Conservation (phyloP, 1,140 invertebrate species). For the Lucilia cuprina region DNA sequence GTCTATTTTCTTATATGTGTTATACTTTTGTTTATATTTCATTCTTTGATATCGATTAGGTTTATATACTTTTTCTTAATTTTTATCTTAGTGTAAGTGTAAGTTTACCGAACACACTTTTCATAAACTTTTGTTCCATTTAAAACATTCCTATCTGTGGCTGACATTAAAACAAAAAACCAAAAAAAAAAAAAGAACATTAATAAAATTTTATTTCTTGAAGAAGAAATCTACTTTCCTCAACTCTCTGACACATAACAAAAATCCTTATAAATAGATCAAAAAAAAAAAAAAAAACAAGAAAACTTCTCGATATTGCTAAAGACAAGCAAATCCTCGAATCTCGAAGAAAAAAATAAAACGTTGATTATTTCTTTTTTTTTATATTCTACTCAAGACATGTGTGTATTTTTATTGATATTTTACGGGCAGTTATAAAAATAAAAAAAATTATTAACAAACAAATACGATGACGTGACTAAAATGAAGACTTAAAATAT, state of each 20-base stretch:
- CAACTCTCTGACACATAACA: background rate
- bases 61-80: background rate
- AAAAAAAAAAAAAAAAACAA: too few relatives aligned
- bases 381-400: background rate
- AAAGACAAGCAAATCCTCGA: background rate
- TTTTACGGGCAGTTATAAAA: conserved; percentile 1
- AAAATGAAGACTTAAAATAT: background rate
- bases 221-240: background rate
- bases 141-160: background rate
- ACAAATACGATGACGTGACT: conserved; percentile 17
- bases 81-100: background rate
- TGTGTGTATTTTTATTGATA: conserved; percentile 9
- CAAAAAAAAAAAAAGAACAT: background rate
- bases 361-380: background rate
- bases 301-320: too few relatives aligned
- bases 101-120: background rate
- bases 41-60: too few relatives aligned
- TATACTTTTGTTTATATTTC: too few relatives aligned
- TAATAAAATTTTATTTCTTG: background rate
- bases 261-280: background rate
- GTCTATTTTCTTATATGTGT: too few relatives aligned
- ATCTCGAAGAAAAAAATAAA: background rate
- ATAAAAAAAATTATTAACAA: background rate
- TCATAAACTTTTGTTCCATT: background rate
- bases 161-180: conserved; percentile 1